Percentiles rank a stretch among this genome's conserved stretches.
Evolutionary conservation across 2,797 vertebrate species (phyloP).

Genomic region (Rhinophrynus dorsalis): DNA sequence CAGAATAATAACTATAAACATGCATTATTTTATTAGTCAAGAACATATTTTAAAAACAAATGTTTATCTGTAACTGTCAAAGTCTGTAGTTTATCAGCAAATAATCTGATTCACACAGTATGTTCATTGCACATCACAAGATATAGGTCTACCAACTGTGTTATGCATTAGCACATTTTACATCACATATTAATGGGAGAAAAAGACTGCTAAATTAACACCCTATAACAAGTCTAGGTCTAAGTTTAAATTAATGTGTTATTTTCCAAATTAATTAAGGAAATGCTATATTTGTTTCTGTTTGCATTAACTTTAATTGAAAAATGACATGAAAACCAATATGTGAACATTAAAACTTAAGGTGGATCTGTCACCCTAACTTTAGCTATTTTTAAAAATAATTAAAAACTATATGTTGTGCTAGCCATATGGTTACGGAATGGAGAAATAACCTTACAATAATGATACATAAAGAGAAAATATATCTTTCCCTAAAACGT

Average conservation of each 20-base stretch:
- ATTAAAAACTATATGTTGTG: no score
- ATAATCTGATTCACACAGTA: background rate
- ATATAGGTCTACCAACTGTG: background rate
- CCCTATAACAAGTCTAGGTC: background rate
- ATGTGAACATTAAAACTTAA: no score
- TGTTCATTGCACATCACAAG: background rate
- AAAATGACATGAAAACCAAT: no score
- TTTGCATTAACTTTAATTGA: no score
- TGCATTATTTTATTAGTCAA: background rate
- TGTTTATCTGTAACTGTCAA: background rate
- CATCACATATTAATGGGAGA: background rate
- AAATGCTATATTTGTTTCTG: no score
- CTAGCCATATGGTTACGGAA: no score
- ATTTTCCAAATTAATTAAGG: background rate
- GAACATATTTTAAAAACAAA: background rate
- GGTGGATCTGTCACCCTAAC: no score
- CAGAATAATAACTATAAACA: conserved; percentile 28
- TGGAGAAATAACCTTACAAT: no score
- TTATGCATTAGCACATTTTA: background rate
- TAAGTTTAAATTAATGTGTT: background rate
- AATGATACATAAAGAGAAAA: no score
- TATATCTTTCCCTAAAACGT: no score
- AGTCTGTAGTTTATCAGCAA: background rate
- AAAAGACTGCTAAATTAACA: background rate
- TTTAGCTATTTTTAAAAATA: no score